Evolutionary conservation across 1,140 invertebrate species (phyloP).

Genomic region (Philopotamus ludificatus): DNA sequence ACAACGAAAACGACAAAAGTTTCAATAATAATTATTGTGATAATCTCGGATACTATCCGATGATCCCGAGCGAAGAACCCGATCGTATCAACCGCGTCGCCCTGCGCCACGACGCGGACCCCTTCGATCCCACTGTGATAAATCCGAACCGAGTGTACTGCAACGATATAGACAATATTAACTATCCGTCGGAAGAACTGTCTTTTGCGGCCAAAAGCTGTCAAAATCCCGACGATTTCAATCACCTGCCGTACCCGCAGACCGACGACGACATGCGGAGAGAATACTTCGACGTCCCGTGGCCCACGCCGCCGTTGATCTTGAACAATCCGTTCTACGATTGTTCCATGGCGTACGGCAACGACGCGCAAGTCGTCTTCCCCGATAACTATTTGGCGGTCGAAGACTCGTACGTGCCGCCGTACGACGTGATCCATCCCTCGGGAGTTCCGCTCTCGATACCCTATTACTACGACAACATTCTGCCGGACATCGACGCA

Average conservation of each 20-base stretch:
- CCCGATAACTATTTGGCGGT: constrained; percentile 54
- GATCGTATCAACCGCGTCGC: background rate
- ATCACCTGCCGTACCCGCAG: no score
- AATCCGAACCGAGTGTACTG: background rate
- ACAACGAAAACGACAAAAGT: constrained; percentile 24
- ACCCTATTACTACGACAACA: constrained; percentile 48
- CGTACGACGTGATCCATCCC: constrained; percentile 50
- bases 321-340: constrained; percentile 57
- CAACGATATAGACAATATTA: no score
- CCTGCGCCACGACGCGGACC: constrained; percentile 30
- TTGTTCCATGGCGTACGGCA: constrained; percentile 47
- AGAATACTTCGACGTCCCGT: constrained; percentile 47
- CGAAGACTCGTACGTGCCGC: constrained; percentile 53
- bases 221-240: constrained; percentile 34
- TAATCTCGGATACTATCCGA: no score
- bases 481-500: constrained; percentile 46
- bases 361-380: constrained; percentile 46
- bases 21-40: no score
- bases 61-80: background rate
- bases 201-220: no score
- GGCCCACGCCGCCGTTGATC: constrained; percentile 45
- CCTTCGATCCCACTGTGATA: constrained; percentile 24
- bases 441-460: constrained; percentile 41
- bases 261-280: constrained; percentile 45
- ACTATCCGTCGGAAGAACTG: background rate